These are phyloP conservation scores for Coregonus sp. DNA, from an alignment of 2,797 vertebrate species.

Conservation along the genomic window DNA sequence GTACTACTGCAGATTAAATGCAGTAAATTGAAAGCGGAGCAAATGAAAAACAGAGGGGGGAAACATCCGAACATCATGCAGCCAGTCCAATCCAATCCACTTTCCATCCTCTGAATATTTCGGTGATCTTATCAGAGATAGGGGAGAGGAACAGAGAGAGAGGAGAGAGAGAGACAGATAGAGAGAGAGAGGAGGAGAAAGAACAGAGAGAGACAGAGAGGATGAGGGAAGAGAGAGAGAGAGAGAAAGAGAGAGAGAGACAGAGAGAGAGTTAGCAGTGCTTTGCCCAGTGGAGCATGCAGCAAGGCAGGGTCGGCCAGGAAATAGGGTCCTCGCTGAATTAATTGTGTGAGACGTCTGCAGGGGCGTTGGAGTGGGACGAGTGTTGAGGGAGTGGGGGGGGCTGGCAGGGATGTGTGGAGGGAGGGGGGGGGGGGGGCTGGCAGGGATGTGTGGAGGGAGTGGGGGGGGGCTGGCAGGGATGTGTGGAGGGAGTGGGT, in stretches of 20 bases:
- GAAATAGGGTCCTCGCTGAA: conserved; percentile 10
- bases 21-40: not conserved
- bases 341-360: conserved; percentile 9
- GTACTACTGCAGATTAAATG: not conserved
- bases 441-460: not conserved
- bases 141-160: too few species aligned
- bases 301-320: not conserved
- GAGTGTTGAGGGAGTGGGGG: not conserved
- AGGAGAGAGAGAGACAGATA: too few species aligned
- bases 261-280: not conserved
- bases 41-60: too few species aligned
- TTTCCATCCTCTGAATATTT: not conserved
- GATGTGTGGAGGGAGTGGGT: not conserved
- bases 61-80: too few species aligned
- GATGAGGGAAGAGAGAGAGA: too few species aligned
- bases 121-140: not conserved
- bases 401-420: not conserved
- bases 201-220: too few species aligned
- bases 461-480: not conserved
- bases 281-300: not conserved
- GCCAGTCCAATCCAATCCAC: not conserved
- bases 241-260: too few species aligned
- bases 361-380: not conserved
- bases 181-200: not conserved
- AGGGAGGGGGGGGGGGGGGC: not conserved